Base-by-base conservation (phyloP, 2,888 invertebrate species). In the Platycheirus albimanus region DNA sequence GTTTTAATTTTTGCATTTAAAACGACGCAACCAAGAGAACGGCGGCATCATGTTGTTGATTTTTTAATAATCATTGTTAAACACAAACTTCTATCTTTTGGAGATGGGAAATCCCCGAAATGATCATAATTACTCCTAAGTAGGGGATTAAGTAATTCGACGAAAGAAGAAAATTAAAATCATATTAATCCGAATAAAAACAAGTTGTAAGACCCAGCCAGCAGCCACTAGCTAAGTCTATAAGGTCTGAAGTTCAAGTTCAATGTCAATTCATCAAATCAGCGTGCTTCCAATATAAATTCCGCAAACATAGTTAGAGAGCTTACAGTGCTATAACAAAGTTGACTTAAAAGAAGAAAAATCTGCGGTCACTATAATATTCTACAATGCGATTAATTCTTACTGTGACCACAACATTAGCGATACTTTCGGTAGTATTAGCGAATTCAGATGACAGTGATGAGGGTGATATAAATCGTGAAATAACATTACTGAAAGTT, bases 281-380 rank as follows among this genome's bases (percentile, higher is more conserved):
- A 47, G 11, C n/a, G 13, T 64, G 15, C 17, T 17, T 2, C 3
- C 28, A 36, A 56, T 74, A 74, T 74, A 74, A 64, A 74, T 30
- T 56, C 74, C 11, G 11, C 13, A 28, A 56, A 30, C 38, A 11
- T 10, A 6, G 15, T 49, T 36, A n/a, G 4, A 33, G 2, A 24
- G 17, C 30, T 17, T 38, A 45, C 47, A 74, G 64, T 74, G 17
- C 1, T 13, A 36, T n/a, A 24, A 36, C 11, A 36, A 36, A 36
- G 36, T 36, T 1, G 36, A 1, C 11, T 11, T 11, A 3, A 36
- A 11, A 36, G 24, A 36, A 36, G 36, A 36, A 36, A 10, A 36
- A 36, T 24, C 24, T 24, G 24, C 3, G 24, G 3, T 24, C 24
- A n/a, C 5, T 11, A 11, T 11, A 36, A 36, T 36, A 36, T 36